Conservation (phyloP, 2,113 vertebrate species). For the Patagioenas fasciata region DNA sequence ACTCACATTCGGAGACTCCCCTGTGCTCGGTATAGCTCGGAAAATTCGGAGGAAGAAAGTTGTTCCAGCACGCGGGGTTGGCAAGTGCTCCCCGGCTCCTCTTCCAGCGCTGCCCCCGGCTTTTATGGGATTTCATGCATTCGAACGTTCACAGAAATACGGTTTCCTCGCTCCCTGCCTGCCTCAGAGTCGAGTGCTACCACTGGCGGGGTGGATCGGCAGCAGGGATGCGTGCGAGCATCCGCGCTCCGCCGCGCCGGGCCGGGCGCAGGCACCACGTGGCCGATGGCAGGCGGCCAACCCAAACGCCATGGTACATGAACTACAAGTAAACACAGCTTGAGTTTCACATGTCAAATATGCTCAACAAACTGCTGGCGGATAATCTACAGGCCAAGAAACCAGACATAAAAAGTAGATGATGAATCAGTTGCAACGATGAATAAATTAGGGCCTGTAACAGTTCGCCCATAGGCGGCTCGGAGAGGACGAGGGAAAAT, state of each 20-base stretch:
- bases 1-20: conserved; percentile 14
- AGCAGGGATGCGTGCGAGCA: background rate
- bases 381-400: conserved; percentile 68
- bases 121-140: background rate
- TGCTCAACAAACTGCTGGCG: conserved; percentile 71
- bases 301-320: conserved; percentile 69
- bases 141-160: background rate
- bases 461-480: conserved; percentile 2
- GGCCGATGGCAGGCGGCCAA: conserved; percentile 62
- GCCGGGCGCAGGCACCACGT: conserved; percentile 42
- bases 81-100: background rate
- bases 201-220: too few relatives aligned
- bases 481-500: background rate
- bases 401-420: conserved; percentile 61
- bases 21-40: background rate
- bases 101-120: background rate
- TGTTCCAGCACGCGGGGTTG: background rate
- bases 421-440: conserved; percentile 65
- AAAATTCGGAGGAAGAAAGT: background rate
- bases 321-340: conserved; percentile 72
- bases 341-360: conserved; percentile 74
- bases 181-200: too few relatives aligned
- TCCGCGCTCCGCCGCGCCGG: conserved; percentile 34
- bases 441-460: conserved; percentile 58
- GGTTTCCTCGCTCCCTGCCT: background rate